Conservation (phyloP, 2,888 invertebrate species). For the Agonopterix alstromeriana region DNA sequence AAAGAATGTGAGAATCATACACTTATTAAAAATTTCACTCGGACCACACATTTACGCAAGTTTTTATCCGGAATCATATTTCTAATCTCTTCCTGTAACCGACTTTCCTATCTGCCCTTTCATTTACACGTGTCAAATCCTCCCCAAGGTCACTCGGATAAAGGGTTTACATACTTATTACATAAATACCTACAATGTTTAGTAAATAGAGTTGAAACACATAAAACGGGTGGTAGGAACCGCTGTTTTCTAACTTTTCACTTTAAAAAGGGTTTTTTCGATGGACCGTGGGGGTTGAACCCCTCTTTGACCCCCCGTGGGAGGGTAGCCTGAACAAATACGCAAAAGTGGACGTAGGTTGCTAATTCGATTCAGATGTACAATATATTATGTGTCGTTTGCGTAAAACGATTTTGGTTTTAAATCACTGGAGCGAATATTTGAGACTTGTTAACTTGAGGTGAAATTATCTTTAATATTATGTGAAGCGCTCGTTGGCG, state of each 20-base stretch:
- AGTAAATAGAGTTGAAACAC: slow-evolving; percentile 6
- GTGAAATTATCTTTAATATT: too few relatives aligned
- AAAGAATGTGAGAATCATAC: too few relatives aligned
- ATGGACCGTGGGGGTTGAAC: slow-evolving; percentile 2
- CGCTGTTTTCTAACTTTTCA: slow-evolving; percentile 18
- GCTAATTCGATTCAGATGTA: slow-evolving; percentile 38
- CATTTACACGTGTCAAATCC: too few relatives aligned
- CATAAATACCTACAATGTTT: background rate
- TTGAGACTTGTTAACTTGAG: too few relatives aligned
- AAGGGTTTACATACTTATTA: background rate
- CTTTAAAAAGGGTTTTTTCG: slow-evolving; percentile 20
- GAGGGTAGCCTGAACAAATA: slow-evolving; percentile 41
- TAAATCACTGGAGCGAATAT: too few relatives aligned
- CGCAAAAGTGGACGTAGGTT: slow-evolving; percentile 36
- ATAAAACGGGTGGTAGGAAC: slow-evolving; percentile 1
- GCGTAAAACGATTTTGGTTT: background rate
- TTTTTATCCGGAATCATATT: too few relatives aligned
- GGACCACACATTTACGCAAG: too few relatives aligned
- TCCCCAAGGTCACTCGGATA: too few relatives aligned
- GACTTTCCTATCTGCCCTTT: too few relatives aligned
- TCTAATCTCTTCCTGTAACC: too few relatives aligned
- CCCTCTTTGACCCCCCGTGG: slow-evolving; percentile 2
- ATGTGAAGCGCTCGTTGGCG: too few relatives aligned
- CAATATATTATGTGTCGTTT: slow-evolving; percentile 6
- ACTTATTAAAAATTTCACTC: too few relatives aligned